Conservation (phyloP, 1,140 invertebrate genomes). For the Dreissena rostriformis region DNA sequence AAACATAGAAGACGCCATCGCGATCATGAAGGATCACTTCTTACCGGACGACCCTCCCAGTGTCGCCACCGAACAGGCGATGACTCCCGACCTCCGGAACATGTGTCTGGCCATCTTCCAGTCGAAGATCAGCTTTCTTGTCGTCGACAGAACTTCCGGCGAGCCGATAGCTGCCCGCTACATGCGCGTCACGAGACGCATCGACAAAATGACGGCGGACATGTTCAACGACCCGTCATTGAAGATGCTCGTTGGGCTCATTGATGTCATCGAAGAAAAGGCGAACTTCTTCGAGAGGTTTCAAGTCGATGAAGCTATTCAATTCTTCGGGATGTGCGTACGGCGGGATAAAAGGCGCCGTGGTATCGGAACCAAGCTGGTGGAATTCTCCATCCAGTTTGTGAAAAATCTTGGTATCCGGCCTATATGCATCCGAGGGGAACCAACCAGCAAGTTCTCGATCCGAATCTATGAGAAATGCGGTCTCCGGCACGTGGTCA, state of each 20-base stretch:
- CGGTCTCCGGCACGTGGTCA: neutral
- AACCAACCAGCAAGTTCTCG: constrained; percentile 10
- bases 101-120: neutral
- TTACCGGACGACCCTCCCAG: neutral
- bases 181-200: neutral
- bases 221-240: neutral
- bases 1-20: neutral
- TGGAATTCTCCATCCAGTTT: constrained; percentile 10
- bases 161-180: constrained; percentile 8
- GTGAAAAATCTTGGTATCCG: constrained; percentile 2
- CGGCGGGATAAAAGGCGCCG: constrained; percentile 8
- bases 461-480: constrained; percentile 22
- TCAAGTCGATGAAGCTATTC: neutral
- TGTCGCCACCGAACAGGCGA: neutral
- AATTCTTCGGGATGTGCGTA: constrained; percentile 13
- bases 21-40: neutral
- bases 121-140: constrained; percentile 7
- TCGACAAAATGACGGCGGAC: neutral
- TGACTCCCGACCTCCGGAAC: neutral
- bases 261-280: neutral
- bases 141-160: neutral
- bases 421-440: neutral
- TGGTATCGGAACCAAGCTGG: neutral
- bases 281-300: constrained; percentile 12
- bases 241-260: neutral